Base-by-base conservation (phyloP, 2,888 invertebrate species). In the Apodemia zela region DNA sequence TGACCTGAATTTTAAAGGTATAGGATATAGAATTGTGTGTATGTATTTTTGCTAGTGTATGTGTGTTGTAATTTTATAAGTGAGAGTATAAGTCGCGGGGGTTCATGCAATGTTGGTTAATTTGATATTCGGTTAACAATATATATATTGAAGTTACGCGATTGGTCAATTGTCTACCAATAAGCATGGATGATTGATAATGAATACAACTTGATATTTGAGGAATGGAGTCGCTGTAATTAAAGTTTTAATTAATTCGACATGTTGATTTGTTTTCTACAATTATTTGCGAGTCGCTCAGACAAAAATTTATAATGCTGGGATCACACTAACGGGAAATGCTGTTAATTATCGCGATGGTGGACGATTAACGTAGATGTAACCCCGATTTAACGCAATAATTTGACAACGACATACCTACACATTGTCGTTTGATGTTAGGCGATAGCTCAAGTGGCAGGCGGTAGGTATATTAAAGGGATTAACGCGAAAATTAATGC, bases 111-210 rank as follows among this genome's bases (percentile, higher is more conserved):
- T 62, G 42, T 58, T 67, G 64, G 65, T 66, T 66, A 66, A 66
- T 66, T 65, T 63, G 66, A 67, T 68, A 68, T 69, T 69, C 65
- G 69, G 66, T 42, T 60, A 63, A 64, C 65, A 62, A 69, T 66
- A 58, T 69, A 63, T 65, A 58, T 63, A 66, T 66, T 73, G 66
- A 65, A 67, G 67, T 51, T 45, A 72, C 70, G 70, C 75, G 69
- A 89, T 89, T 89, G 89, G 89, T 73, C 73, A 69, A 60, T 59
- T 67, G 70, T 68, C 74, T 70, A 63, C 89, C 89, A 90, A 89
- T 89, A 74, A 73, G 66, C 62, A 47, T 47, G 72, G 66, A 66
- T 65, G 71, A 72, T 74, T 79, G 80, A 82, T 84, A 81, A 84
- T 82, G 75, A 60, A 66, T 66, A 33, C 7, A 65, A 63, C 76